phyloP scores from a whole-genome alignment of 2,888 invertebrate genomes.

The Parnassius orleans region DNA sequence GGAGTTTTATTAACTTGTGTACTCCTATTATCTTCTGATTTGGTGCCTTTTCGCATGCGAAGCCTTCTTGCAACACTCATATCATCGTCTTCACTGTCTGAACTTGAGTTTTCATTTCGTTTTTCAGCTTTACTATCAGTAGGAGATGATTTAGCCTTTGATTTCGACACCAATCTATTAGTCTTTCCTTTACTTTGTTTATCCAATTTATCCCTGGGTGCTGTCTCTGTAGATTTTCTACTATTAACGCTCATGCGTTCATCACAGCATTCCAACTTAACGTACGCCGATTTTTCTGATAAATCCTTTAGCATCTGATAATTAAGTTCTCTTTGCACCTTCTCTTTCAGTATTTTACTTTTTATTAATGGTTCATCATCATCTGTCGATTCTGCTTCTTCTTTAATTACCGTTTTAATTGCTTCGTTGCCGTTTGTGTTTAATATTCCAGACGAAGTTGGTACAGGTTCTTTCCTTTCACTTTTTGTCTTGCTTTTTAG shows the following conservation, averaged over 20 bases:
- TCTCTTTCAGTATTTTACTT: slow-evolving; percentile 68
- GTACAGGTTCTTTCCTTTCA: slow-evolving; percentile 40
- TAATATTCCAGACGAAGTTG: slow-evolving; percentile 28
- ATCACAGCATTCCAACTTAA: slow-evolving; percentile 74
- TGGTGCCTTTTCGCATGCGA: slow-evolving; percentile 70
- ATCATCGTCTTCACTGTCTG: slow-evolving; percentile 69
- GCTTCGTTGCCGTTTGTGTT: slow-evolving; percentile 38
- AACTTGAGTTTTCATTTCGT: slow-evolving; percentile 53
- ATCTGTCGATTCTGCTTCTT: slow-evolving; percentile 67
- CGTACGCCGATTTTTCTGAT: slow-evolving; percentile 73
- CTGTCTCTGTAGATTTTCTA: slow-evolving; percentile 60
- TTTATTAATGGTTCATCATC: slow-evolving; percentile 71
- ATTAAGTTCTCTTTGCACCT: slow-evolving; percentile 61
- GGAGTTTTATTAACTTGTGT: slow-evolving; percentile 49
- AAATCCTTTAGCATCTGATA: slow-evolving; percentile 69
- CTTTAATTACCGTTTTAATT: slow-evolving; percentile 53
- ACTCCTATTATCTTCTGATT: slow-evolving; percentile 64
- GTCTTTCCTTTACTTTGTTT: slow-evolving; percentile 54
- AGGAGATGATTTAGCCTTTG: slow-evolving; percentile 55
- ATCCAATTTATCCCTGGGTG: slow-evolving; percentile 56
- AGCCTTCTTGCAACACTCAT: slow-evolving; percentile 67
- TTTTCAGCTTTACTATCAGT: slow-evolving; percentile 59
- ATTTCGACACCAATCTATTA: slow-evolving; percentile 48
- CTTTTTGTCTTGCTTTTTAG: slow-evolving; percentile 47
- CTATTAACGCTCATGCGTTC: slow-evolving; percentile 66